Evolutionary conservation across 2,888 invertebrate species (phyloP).

Genomic region (Heliconius sara): DNA sequence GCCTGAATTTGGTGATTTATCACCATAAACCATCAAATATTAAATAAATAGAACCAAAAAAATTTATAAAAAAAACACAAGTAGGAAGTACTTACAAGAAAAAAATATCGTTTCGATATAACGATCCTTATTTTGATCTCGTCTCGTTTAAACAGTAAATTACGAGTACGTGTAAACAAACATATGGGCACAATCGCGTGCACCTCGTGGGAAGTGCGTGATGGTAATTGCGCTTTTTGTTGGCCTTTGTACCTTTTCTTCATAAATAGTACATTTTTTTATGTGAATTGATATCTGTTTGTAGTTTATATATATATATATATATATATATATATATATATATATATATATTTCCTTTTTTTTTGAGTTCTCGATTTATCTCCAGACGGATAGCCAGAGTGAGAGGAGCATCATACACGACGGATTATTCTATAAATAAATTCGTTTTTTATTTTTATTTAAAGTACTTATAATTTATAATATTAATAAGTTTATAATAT

Average conservation of each 20-base stretch:
- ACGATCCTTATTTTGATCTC: conserved; percentile 6
- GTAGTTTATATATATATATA: not conserved
- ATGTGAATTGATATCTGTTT: not conserved
- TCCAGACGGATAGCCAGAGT: too few relatives aligned
- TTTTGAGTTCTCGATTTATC: too few relatives aligned
- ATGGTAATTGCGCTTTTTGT: conserved; percentile 20
- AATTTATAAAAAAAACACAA: not conserved
- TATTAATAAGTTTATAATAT: too few relatives aligned
- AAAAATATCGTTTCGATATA: not conserved
- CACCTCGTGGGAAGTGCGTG: conserved; percentile 32
- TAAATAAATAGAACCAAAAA: too few relatives aligned
- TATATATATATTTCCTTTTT: not conserved
- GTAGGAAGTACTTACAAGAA: not conserved
- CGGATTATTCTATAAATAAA: too few relatives aligned
- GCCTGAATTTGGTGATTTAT: too few relatives aligned
- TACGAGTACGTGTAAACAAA: conserved; percentile 22
- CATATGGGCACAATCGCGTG: conserved; percentile 40
- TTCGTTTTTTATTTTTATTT: too few relatives aligned
- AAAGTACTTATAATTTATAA: too few relatives aligned
- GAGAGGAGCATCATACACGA: too few relatives aligned
- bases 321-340: not conserved
- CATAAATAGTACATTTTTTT: conserved; percentile 1
- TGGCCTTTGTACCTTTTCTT: conserved; percentile 3
- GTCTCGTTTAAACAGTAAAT: conserved; percentile 15
- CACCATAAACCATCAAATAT: too few relatives aligned